A percentile compares a stretch with the other conserved stretches of the same genome.
phyloP scores from a whole-genome alignment of 2,113 vertebrate genomes.

The Microtus oregoni region DNA sequence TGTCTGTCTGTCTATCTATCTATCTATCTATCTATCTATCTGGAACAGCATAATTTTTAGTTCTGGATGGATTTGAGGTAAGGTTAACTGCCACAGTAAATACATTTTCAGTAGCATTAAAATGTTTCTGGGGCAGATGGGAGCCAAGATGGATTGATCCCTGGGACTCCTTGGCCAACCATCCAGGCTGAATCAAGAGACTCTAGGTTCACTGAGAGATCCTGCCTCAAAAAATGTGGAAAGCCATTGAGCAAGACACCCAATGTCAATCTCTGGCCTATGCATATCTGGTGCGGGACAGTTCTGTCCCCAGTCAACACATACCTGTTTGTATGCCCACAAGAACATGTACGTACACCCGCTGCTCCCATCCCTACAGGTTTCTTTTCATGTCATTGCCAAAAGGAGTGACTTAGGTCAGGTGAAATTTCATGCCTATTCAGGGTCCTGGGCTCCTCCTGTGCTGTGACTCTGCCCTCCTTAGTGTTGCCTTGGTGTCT shows the following conservation, averaged over 20 bases:
- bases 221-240: background rate
- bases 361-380: too few species aligned
- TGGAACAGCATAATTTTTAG: background rate
- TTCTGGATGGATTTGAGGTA: background rate
- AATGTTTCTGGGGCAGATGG: background rate
- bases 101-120: background rate
- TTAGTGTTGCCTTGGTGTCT: background rate
- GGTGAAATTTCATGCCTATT: background rate
- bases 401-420: background rate
- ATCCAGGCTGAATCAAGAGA: background rate
- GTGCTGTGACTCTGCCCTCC: background rate
- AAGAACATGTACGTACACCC: background rate
- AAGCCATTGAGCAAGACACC: background rate
- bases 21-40: too few species aligned
- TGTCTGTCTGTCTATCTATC: too few species aligned
- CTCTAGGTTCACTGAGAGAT: background rate
- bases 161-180: background rate
- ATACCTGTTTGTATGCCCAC: background rate
- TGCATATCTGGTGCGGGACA: background rate
- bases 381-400: background rate
- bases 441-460: background rate
- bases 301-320: too few species aligned
- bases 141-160: background rate
- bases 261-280: background rate
- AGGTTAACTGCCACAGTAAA: background rate